Percentiles rank a stretch among this genome's conserved stretches.
Evolutionary conservation across 2,113 vertebrate genomes (phyloP).

Genomic region (Thalassarche chlororhynchos): DNA sequence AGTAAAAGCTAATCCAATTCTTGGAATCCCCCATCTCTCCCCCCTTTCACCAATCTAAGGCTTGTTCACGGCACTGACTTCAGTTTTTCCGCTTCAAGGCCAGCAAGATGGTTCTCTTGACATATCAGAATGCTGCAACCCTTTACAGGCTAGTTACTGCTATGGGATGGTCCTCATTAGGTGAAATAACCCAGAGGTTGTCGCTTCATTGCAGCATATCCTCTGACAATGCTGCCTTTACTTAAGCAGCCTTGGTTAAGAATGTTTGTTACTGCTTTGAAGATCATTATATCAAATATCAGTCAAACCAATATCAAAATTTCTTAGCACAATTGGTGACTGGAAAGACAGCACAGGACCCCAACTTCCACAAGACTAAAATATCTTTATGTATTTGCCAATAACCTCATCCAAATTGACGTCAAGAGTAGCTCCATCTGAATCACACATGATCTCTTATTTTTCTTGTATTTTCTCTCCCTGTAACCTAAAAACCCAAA

Average conservation of each 20-base stretch:
- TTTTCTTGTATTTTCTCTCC: not conserved
- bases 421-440: not conserved
- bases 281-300: slow-evolving; percentile 54
- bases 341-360: not conserved
- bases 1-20: slow-evolving; percentile 38
- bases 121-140: not conserved
- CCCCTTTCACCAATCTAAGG: not conserved
- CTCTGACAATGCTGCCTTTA: not conserved
- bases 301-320: slow-evolving; percentile 36
- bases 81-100: not conserved
- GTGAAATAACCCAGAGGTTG: not conserved
- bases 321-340: not conserved
- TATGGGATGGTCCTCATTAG: slow-evolving; percentile 17
- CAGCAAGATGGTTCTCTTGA: not conserved
- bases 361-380: not conserved
- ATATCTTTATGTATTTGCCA: not conserved
- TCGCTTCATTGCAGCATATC: not conserved
- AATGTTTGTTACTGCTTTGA: not conserved
- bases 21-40: not conserved
- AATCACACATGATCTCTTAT: not conserved
- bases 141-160: not conserved
- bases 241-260: not conserved
- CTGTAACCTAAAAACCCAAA: not conserved
- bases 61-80: not conserved
- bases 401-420: slow-evolving; percentile 1